phyloP scores from a whole-genome alignment of 2,113 vertebrate species.

The Syrmaticus mikado region DNA sequence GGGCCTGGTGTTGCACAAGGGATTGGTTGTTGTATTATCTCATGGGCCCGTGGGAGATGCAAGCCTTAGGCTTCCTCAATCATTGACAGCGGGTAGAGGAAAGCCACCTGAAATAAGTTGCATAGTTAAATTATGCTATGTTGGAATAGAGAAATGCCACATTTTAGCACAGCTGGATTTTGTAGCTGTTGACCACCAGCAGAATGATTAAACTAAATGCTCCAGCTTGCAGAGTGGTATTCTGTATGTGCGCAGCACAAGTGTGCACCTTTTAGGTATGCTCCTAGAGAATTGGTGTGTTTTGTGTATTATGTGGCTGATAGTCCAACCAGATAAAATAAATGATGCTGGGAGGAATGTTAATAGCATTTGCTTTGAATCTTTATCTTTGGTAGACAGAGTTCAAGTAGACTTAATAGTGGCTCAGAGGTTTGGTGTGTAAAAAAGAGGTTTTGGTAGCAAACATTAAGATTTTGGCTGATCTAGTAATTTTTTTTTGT shows the following conservation, averaged over 20 bases:
- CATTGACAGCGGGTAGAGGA: background rate
- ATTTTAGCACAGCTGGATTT: background rate
- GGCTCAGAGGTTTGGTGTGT: background rate
- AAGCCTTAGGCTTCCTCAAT: background rate
- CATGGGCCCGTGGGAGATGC: background rate
- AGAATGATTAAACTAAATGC: background rate
- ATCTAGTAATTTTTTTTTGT: background rate
- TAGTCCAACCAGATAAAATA: background rate
- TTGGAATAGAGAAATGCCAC: background rate
- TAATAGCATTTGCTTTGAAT: background rate
- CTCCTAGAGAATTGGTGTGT: background rate
- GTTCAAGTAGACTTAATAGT: background rate
- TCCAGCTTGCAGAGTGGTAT: background rate
- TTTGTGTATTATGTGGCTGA: background rate
- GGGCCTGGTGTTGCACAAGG: background rate
- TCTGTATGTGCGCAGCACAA: background rate
- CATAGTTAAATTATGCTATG: background rate
- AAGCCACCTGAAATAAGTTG: background rate
- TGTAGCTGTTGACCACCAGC: background rate
- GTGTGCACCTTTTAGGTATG: background rate
- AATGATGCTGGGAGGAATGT: background rate
- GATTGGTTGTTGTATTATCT: background rate
- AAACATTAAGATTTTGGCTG: background rate
- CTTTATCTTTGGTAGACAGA: background rate
- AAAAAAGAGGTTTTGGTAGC: background rate